Percentiles rank a stretch among this genome's conserved stretches.
phyloP scores from a whole-genome alignment of 64 coral and sea anemone species.

The Montipora efflorescens region DNA sequence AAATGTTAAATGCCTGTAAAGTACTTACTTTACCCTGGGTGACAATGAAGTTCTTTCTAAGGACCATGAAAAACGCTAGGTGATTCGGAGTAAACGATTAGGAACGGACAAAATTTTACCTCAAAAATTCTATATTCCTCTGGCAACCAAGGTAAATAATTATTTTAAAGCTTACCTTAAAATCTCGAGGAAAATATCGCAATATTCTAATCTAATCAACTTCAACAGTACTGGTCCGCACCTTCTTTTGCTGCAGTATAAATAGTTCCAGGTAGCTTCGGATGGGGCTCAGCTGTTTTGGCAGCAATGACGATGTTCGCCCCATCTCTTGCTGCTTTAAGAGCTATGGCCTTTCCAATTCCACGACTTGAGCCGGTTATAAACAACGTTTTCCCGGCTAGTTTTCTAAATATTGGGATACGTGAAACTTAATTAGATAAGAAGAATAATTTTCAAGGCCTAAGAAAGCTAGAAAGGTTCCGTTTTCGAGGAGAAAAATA shows the following conservation, averaged over 20 bases:
- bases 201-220: neutral
- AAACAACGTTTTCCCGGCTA: conserved; percentile 92
- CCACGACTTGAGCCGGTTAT: conserved; percentile 93
- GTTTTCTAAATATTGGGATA: conserved; percentile 41
- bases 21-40: no score
- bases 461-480: neutral
- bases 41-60: no score
- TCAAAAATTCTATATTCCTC: no score
- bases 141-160: no score
- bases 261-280: conserved; percentile 93
- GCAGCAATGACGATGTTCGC: conserved; percentile 95
- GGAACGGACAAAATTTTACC: no score
- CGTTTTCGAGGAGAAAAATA: neutral
- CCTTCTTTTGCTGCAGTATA: conserved; percentile 96
- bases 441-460: neutral
- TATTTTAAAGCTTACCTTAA: no score
- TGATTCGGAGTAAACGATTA: no score
- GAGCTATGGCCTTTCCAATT: conserved; percentile 96
- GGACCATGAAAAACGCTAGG: no score
- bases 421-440: neutral
- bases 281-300: conserved; percentile 85
- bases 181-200: no score
- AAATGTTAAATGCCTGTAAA: no score
- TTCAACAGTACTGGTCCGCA: neutral
- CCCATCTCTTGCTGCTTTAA: conserved; percentile 94